A percentile compares a stretch with the other conserved stretches of the same genome.
Conservation (phyloP, 2,888 invertebrate species). For the Drosophila meridionalis region DNA sequence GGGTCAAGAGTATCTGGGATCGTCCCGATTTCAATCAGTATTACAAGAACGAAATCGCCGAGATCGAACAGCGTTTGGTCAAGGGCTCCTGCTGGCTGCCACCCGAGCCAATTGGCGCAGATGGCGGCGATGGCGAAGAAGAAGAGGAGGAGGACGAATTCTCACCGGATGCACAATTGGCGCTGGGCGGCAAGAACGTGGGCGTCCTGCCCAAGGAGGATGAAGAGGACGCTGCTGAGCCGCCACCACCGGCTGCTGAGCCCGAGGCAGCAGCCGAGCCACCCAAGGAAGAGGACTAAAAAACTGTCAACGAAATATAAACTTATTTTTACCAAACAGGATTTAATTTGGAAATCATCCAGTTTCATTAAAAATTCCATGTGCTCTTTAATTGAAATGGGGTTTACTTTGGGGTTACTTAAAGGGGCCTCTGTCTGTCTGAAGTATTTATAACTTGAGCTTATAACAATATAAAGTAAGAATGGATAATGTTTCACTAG, state of each 20-base stretch:
- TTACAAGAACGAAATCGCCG: slow-evolving; percentile 77
- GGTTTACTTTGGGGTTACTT: neutral
- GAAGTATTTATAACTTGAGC: neutral
- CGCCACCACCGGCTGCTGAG: neutral
- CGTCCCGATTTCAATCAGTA: slow-evolving; percentile 81
- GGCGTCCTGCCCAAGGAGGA: slow-evolving; percentile 8
- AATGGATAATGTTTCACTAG: neutral
- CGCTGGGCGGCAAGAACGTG: slow-evolving; percentile 57
- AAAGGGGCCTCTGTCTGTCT: neutral
- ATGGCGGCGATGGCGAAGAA: slow-evolving; percentile 40
- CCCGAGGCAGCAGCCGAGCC: slow-evolving; percentile 7
- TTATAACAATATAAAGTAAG: neutral
- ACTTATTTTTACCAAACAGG: neutral
- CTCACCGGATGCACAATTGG: slow-evolving; percentile 48
- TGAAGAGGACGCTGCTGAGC: neutral
- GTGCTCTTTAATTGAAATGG: neutral
- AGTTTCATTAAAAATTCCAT: neutral
- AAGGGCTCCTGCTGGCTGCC: slow-evolving; percentile 73
- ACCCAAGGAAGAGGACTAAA: slow-evolving; percentile 38
- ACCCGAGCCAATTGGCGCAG: slow-evolving; percentile 46
- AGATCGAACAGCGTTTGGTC: slow-evolving; percentile 68
- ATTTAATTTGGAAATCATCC: neutral
- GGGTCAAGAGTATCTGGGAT: slow-evolving; percentile 82
- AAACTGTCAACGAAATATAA: neutral
- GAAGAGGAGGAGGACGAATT: slow-evolving; percentile 38